Conservation (phyloP, 2,113 vertebrate species). For the Pycnonotus jocosus region DNA sequence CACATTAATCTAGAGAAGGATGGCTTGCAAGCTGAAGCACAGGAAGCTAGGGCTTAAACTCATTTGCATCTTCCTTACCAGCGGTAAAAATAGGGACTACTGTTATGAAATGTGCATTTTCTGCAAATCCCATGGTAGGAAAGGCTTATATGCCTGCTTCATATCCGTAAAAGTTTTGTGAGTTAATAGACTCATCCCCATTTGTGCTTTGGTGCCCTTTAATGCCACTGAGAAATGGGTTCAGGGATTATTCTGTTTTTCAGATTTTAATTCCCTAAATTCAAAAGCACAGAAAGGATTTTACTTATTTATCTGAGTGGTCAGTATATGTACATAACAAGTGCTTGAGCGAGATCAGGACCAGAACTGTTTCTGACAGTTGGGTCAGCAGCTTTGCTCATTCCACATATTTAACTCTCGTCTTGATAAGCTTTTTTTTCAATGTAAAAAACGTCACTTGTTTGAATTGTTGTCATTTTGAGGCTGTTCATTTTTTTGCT, state of each 20-base stretch:
- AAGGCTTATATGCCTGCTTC: not conserved
- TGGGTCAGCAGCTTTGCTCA: not conserved
- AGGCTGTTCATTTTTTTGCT: not conserved
- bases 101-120: not conserved
- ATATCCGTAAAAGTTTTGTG: not conserved
- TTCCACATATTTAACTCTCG: not conserved
- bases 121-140: not conserved
- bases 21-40: not conserved
- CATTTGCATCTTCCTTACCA: not conserved
- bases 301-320: not conserved
- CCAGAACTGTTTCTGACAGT: not conserved
- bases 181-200: not conserved
- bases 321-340: not conserved
- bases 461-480: not conserved
- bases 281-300: conserved; percentile 12
- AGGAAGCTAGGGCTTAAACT: not conserved
- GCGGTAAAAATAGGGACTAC: not conserved
- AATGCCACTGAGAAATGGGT: not conserved
- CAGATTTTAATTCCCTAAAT: conserved; percentile 3
- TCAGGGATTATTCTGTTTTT: not conserved
- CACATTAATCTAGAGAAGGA: not conserved
- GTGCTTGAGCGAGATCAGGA: not conserved
- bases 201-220: not conserved
- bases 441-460: not conserved
- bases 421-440: not conserved